Percentiles rank a stretch among this genome's conserved stretches.
phyloP scores from a whole-genome alignment of 2,888 invertebrate species.

The Tenthredo distinguenda region DNA sequence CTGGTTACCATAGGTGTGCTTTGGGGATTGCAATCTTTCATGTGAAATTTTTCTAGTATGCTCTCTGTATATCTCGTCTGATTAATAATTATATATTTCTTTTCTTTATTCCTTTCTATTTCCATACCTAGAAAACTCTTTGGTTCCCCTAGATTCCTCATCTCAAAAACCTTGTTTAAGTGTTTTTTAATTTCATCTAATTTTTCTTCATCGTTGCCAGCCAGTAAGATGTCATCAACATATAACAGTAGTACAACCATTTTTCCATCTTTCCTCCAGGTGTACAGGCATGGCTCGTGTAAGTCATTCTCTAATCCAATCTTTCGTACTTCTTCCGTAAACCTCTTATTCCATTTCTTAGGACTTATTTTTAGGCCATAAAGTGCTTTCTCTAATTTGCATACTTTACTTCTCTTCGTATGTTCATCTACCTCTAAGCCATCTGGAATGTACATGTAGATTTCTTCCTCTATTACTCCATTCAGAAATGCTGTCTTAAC shows the following conservation, averaged over 20 bases:
- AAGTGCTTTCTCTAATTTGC: conserved; percentile 58
- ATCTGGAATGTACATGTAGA: conserved; percentile 51
- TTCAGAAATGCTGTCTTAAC: conserved; percentile 35
- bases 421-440: conserved; percentile 18
- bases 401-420: conserved; percentile 55
- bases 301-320: conserved; percentile 57
- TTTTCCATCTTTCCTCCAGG: conserved; percentile 45
- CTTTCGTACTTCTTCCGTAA: conserved; percentile 58
- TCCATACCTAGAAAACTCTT: neutral
- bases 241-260: conserved; percentile 53
- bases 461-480: conserved; percentile 41
- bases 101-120: neutral
- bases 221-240: conserved; percentile 45
- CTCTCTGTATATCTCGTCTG: too few relatives aligned
- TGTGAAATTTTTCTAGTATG: too few relatives aligned
- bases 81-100: too few relatives aligned
- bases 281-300: conserved; percentile 55
- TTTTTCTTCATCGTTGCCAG: neutral
- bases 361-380: conserved; percentile 59
- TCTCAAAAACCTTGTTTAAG: neutral
- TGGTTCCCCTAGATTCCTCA: conserved; percentile 1
- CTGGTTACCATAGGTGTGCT: too few relatives aligned
- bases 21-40: too few relatives aligned
- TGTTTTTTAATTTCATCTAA: neutral
- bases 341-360: conserved; percentile 60